Conservation (phyloP, 2,113 vertebrate species). For the Chionis minor region DNA sequence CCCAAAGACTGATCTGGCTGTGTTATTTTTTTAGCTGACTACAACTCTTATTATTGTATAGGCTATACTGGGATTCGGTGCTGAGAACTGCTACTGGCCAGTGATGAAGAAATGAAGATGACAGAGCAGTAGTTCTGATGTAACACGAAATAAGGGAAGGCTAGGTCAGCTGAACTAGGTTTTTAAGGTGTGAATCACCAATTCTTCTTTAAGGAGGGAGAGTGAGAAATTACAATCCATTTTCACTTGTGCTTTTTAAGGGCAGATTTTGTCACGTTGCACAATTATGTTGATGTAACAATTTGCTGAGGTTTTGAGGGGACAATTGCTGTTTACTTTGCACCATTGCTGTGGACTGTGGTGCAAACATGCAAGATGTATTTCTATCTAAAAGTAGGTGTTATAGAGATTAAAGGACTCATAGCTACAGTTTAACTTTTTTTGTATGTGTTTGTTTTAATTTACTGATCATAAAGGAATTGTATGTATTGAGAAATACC, state of each 20-base stretch:
- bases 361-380: not conserved
- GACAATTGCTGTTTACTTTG: not conserved
- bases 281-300: not conserved
- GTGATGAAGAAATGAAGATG: not conserved
- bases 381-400: not conserved
- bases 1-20: not conserved
- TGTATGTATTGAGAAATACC: not conserved
- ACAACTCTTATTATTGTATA: not conserved
- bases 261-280: not conserved
- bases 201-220: not conserved
- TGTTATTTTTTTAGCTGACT: not conserved
- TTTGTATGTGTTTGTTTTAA: not conserved
- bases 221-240: not conserved
- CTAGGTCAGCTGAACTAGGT: not conserved
- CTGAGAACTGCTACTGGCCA: not conserved
- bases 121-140: not conserved
- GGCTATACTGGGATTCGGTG: not conserved
- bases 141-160: not conserved
- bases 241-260: not conserved
- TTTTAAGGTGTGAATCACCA: not conserved
- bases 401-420: not conserved
- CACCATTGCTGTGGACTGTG: not conserved
- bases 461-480: not conserved
- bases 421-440: not conserved
- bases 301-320: not conserved